Conservation (phyloP, 2,797 vertebrate genomes). For the Syncerus caffer region DNA sequence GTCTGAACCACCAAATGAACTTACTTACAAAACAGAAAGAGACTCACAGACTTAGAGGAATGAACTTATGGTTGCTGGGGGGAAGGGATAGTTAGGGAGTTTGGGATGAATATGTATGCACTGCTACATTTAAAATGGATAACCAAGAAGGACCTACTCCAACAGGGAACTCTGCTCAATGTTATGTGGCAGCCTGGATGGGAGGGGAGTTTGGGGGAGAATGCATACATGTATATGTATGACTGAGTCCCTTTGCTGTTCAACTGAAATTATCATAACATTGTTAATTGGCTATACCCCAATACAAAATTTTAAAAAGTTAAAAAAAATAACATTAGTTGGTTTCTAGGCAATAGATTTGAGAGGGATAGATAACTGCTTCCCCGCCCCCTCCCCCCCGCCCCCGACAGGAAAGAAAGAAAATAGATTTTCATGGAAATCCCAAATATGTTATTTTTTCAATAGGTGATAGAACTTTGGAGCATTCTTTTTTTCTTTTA, state of each 20-base stretch:
- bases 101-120: neutral
- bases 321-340: neutral
- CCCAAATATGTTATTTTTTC: neutral
- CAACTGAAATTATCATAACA: neutral
- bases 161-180: neutral
- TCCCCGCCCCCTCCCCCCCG: neutral
- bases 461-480: constrained; percentile 3
- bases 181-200: neutral
- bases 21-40: neutral
- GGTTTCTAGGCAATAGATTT: constrained; percentile 26
- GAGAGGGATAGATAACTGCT: neutral
- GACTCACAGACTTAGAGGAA: neutral
- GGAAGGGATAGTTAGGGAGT: neutral
- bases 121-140: neutral
- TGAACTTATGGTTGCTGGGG: neutral
- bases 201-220: neutral
- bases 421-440: neutral
- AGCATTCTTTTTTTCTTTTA: neutral
- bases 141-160: neutral
- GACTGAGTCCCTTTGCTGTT: neutral
- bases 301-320: neutral
- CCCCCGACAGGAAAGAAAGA: constrained; percentile 3
- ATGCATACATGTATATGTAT: neutral
- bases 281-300: neutral
- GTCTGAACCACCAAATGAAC: neutral